A percentile compares a stretch with the other conserved stretches of the same genome.
phyloP scores from a whole-genome alignment of 92 coral and sea anemone species.

The Porites lobata region DNA sequence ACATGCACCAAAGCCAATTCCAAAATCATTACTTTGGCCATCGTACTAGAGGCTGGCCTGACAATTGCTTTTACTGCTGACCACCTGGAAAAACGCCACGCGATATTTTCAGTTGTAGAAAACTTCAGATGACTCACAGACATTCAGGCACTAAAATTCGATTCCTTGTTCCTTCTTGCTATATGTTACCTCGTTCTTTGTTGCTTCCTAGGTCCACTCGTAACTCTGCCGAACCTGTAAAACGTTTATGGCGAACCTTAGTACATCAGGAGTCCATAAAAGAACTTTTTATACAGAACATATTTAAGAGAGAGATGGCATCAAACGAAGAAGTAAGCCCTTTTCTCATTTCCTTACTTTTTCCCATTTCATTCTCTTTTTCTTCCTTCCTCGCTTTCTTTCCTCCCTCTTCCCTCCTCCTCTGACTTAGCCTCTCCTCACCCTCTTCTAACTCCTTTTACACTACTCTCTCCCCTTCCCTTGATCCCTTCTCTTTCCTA shows the following conservation, averaged over 20 bases:
- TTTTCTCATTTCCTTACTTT: not conserved
- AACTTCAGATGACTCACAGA: no score
- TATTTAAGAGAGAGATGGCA: conserved; percentile 74
- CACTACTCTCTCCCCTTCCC: not conserved
- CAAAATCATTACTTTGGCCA: no score
- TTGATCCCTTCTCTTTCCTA: not conserved
- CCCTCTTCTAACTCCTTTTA: conserved; percentile 1
- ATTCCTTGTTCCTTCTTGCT: no score
- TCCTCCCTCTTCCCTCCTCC: not conserved
- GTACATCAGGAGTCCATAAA: conserved; percentile 90
- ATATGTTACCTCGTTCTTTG: not conserved
- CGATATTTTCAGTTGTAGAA: no score
- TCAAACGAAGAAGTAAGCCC: conserved; percentile 5
- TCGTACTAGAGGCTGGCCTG: no score
- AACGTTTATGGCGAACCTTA: conserved; percentile 95
- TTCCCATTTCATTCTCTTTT: not conserved
- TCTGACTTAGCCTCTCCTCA: not conserved
- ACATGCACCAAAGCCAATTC: no score
- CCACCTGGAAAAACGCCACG: no score
- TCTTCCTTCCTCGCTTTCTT: conserved; percentile 12
- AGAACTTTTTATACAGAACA: conserved; percentile 89
- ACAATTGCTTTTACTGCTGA: no score
- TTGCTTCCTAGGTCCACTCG: conserved; percentile 78
- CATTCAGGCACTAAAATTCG: no score
- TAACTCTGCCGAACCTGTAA: conserved; percentile 90